Evolutionary conservation across 92 coral and sea anemone genomes (phyloP).

Genomic region (Phenganax subtilis): DNA sequence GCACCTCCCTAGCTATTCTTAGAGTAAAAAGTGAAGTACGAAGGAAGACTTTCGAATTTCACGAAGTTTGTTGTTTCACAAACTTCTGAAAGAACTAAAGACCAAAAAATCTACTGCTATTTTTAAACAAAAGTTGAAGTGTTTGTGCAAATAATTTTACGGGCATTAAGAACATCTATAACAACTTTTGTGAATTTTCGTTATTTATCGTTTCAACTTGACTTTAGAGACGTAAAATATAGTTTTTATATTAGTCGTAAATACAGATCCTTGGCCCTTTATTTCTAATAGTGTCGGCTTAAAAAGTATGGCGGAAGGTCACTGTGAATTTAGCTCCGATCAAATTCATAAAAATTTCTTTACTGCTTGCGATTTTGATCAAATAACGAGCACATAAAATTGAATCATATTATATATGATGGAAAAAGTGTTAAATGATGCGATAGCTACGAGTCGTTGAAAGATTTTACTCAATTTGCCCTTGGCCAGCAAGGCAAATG

Average conservation of each 20-base stretch:
- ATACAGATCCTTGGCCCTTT: constrained; percentile 5
- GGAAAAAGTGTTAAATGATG: too few species aligned
- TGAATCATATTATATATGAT: too few species aligned
- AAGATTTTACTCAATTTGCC: too few species aligned
- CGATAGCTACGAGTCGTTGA: too few species aligned
- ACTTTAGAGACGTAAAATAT: not conserved
- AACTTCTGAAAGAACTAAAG: constrained; percentile 4
- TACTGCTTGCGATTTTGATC: too few species aligned
- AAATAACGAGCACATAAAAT: too few species aligned
- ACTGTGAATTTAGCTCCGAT: too few species aligned
- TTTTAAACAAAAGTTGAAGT: constrained; percentile 13
- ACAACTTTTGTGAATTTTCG: not conserved
- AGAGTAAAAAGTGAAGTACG: not conserved
- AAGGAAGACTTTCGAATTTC: constrained; percentile 4
- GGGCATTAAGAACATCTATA: not conserved
- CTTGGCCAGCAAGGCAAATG: too few species aligned
- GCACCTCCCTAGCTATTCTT: not conserved
- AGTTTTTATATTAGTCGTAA: not conserved
- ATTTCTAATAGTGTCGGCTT: not conserved
- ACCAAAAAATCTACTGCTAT: constrained; percentile 3
- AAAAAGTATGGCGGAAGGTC: too few species aligned
- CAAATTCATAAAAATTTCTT: too few species aligned
- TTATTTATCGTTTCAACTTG: not conserved
- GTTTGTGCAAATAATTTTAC: not conserved
- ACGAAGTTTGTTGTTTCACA: constrained; percentile 24